Percentiles rank a stretch among this genome's conserved stretches.
These are phyloP conservation scores for Ommatoiulus sabulosus DNA, from an alignment of 2,888 invertebrate genomes.

Conservation along the genomic window DNA sequence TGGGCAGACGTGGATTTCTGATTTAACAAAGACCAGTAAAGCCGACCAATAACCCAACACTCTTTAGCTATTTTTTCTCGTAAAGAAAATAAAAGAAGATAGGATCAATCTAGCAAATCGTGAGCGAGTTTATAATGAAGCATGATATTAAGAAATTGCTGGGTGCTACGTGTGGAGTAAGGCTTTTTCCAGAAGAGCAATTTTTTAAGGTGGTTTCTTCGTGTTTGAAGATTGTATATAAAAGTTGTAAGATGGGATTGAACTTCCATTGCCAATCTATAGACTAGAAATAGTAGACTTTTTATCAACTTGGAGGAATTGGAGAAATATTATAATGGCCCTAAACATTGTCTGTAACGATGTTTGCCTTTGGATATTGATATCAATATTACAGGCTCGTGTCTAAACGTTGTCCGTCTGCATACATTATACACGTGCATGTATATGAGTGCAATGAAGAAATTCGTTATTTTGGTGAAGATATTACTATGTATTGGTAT, in stretches of 20 bases:
- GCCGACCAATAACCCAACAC: not conserved
- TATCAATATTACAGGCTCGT: too few species aligned
- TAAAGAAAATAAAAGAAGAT: not conserved
- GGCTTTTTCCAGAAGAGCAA: not conserved
- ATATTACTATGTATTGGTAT: too few species aligned
- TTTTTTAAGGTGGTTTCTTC: not conserved
- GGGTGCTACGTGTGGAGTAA: not conserved
- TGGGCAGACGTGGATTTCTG: not conserved
- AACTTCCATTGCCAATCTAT: not conserved
- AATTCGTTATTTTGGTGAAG: too few species aligned
- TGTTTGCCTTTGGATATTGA: too few species aligned
- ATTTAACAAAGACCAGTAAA: not conserved
- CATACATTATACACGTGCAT: too few species aligned
- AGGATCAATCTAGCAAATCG: not conserved
- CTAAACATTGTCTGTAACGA: too few species aligned
- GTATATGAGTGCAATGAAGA: too few species aligned
- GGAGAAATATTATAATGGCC: too few species aligned
- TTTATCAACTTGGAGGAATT: too few species aligned
- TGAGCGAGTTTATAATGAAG: not conserved
- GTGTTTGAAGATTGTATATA: not conserved
- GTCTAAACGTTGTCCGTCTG: too few species aligned
- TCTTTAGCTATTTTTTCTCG: not conserved
- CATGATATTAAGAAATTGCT: not conserved
- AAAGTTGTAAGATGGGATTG: not conserved
- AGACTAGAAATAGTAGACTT: too few species aligned